A percentile compares a stretch with the other conserved stretches of the same genome.
Evolutionary conservation across 2,888 invertebrate species (phyloP).

Genomic region (Coenonympha arcania): DNA sequence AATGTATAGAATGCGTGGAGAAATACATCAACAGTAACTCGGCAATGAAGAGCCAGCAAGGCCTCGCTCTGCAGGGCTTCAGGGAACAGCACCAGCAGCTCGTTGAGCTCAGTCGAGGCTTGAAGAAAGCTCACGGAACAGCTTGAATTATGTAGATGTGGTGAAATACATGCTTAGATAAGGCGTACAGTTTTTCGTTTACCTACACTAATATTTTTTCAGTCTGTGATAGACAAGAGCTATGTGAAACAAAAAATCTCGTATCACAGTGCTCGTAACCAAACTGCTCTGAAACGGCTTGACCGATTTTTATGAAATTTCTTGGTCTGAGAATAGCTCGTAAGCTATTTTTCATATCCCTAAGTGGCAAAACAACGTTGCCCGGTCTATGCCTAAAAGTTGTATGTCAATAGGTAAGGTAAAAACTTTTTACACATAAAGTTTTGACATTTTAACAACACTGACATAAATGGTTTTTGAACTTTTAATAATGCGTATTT

Average conservation of each 20-base stretch:
- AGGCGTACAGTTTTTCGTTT: constrained; percentile 20
- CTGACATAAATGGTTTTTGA: no score
- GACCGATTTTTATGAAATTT: no score
- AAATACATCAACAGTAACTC: constrained; percentile 77
- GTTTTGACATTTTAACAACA: no score
- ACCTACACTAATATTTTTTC: neutral
- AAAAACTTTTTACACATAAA: no score
- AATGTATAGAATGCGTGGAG: constrained; percentile 74
- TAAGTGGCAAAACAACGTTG: no score
- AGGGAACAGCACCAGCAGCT: constrained; percentile 78
- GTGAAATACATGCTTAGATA: constrained; percentile 45
- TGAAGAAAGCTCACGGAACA: constrained; percentile 79
- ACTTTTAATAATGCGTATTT: neutral
- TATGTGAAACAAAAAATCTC: no score
- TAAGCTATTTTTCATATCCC: no score
- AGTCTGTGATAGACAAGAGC: neutral
- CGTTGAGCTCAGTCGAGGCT: constrained; percentile 74
- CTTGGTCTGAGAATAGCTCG: no score
- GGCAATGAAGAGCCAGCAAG: constrained; percentile 78
- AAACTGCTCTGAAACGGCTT: no score
- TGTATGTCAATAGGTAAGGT: no score
- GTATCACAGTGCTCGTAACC: no score
- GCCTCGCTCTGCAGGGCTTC: constrained; percentile 80
- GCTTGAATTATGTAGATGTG: constrained; percentile 33
- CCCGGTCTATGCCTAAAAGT: no score